Evolutionary conservation across 2,888 invertebrate genomes (phyloP).

Genomic region (Aphodius granarius): DNA sequence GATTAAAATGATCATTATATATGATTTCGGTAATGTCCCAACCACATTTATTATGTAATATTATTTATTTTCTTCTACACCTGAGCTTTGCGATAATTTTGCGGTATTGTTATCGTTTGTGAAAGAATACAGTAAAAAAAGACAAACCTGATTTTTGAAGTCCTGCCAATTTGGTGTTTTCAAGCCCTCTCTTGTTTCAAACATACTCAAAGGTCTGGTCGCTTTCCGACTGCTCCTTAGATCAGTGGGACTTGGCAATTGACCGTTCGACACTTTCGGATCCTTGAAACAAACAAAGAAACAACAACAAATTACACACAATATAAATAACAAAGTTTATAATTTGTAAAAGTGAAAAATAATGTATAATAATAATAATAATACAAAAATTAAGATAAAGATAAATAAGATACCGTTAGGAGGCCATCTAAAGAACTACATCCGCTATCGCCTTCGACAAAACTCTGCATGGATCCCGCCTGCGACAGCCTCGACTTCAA

Average conservation of each 20-base stretch:
- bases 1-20: no score
- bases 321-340: background rate
- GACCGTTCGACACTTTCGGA: constrained; percentile 17
- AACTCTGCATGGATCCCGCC: constrained; percentile 22
- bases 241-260: constrained; percentile 12
- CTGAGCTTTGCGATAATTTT: no score
- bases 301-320: background rate
- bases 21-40: no score
- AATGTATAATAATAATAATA: background rate
- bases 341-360: background rate
- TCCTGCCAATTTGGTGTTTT: constrained; percentile 51
- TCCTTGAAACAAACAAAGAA: constrained; percentile 1
- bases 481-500: constrained; percentile 62
- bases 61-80: no score
- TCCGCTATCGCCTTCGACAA: constrained; percentile 37
- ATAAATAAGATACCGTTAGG: constrained; percentile 50
- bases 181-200: constrained; percentile 75
- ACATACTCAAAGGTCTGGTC: constrained; percentile 81
- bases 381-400: constrained; percentile 23
- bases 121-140: constrained; percentile 4
- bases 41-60: no score
- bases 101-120: background rate
- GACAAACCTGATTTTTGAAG: constrained; percentile 47
- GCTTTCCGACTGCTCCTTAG: constrained; percentile 17
- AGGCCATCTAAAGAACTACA: constrained; percentile 47